A percentile compares a stretch with the other conserved stretches of the same genome.
These are phyloP conservation scores for Pedionomus torquatus DNA, from an alignment of 2,113 vertebrate species.

Conservation along the genomic window DNA sequence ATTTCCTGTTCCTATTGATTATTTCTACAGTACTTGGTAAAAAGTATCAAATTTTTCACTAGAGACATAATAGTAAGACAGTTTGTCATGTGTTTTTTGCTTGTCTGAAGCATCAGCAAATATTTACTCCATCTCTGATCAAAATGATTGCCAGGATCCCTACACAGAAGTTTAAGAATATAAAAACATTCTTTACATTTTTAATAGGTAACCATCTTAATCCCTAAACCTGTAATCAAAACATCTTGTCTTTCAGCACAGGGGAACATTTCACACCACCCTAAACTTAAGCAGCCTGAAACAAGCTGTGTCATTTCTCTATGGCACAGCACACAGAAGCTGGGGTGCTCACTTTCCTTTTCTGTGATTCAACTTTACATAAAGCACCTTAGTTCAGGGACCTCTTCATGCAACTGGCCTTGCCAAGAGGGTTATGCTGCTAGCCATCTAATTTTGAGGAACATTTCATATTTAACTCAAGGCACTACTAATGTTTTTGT, in stretches of 20 bases:
- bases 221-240: neutral
- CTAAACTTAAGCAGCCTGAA: neutral
- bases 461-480: neutral
- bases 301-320: neutral
- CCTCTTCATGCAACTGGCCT: neutral
- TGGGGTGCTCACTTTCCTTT: neutral
- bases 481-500: neutral
- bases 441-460: neutral
- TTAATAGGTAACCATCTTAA: neutral
- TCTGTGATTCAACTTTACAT: neutral
- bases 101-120: neutral
- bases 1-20: neutral
- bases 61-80: neutral
- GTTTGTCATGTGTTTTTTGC: neutral
- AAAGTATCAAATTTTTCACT: neutral
- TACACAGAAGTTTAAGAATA: neutral
- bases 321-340: rapidly evolving
- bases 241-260: neutral
- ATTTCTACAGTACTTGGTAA: neutral
- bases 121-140: neutral
- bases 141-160: neutral
- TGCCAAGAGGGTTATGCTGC: neutral
- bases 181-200: neutral
- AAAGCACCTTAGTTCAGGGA: neutral
- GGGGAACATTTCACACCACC: too few relatives aligned